Evolutionary conservation across 2,113 vertebrate species (phyloP).

Genomic region (Chionodraco myersi): DNA sequence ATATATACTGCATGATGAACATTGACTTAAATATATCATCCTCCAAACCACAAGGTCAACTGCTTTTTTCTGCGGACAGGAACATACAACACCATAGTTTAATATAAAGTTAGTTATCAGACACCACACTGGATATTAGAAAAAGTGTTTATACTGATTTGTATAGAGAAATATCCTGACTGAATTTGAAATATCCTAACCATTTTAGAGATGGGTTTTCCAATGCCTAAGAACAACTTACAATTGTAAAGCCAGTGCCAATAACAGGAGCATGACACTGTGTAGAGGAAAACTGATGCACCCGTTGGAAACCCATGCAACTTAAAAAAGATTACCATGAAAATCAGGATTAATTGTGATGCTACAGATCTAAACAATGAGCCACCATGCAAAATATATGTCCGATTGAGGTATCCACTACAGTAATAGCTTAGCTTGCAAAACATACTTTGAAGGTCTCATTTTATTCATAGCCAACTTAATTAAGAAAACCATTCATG

Average conservation of each 20-base stretch:
- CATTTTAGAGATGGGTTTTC: background rate
- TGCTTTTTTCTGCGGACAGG: background rate
- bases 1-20: background rate
- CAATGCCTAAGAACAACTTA: background rate
- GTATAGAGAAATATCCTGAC: background rate
- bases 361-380: background rate
- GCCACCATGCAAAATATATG: background rate
- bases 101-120: background rate
- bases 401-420: background rate
- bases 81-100: background rate
- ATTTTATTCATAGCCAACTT: background rate
- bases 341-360: background rate
- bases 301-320: background rate
- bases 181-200: background rate
- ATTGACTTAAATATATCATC: background rate
- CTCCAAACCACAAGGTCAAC: background rate
- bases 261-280: background rate
- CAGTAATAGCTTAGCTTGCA: background rate
- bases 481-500: slow-evolving; percentile 3
- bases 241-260: background rate
- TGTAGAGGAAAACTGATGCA: background rate
- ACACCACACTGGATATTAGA: background rate
- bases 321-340: background rate
- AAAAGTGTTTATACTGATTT: background rate
- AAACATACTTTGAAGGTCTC: background rate